Base-by-base conservation (phyloP, 2,888 invertebrate species). In the Chouioia cunea region DNA sequence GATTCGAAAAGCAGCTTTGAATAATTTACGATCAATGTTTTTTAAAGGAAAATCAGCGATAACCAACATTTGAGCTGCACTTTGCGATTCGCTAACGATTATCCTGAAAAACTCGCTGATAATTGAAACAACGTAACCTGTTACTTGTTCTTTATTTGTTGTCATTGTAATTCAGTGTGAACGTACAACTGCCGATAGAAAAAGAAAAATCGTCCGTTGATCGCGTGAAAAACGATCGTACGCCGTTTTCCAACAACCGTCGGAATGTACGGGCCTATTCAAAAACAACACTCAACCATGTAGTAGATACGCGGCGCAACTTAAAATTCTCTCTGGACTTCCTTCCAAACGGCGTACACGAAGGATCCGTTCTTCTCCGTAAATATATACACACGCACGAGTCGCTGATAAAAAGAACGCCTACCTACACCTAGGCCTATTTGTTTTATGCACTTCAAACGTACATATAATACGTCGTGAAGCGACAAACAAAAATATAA, bases 391-490 rank as follows among this genome's bases (percentile, higher is more conserved):
- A 22, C 8, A 12, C 20, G 47, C 44, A n/a, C 59, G 36, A 53
- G 20, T 50, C 36, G 58, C 50, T 23, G 44, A 58, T 22, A 65
- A 23, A 57, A 57, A 15, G 18, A 36, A 50, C 27, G 27, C 58
- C 44, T 22, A 56, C 48, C 18, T 12, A 8, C 44, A 20, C 52
- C 12, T 53, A n/a, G n/a, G n/a, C 58, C 6, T 43, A 53, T 59
- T 65, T 65, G 70, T 59, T 54, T 59, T 54, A 48, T 53, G 70
- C 46, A 54, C 57, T 52, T 57, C 54, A 27, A 46, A 48, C 56
- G 59, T 16, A 12, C 23, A 54, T n/a, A n/a, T 2, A 27, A 22
- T 23, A 20, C 10, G 27, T 22, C 50, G 20, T 27, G 8, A n/a
- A 18, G 53, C 18, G 53, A n/a, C 53, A 43, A 53, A 46, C 52